These are phyloP conservation scores for Papilio dardanus DNA, from an alignment of 1,140 invertebrate genomes.

Conservation along the genomic window DNA sequence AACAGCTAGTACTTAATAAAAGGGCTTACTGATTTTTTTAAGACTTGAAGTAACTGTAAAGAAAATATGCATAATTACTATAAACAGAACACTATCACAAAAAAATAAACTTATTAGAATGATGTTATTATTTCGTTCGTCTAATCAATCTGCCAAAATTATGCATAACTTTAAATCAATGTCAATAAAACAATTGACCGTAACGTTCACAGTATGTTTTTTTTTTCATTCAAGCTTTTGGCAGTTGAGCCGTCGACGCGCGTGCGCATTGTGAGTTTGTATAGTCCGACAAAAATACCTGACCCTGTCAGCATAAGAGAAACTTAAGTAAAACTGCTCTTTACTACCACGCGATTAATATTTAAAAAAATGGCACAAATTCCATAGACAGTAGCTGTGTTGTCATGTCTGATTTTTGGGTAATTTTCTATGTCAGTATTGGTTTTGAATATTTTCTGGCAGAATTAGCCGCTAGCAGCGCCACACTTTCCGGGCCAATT, in stretches of 20 bases:
- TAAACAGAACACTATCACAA: no score
- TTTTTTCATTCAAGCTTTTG: neutral
- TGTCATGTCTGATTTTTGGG: neutral
- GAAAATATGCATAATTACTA: no score
- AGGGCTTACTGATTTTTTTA: no score
- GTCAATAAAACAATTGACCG: constrained; percentile 43
- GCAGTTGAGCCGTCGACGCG: constrained; percentile 15
- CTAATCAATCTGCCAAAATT: constrained; percentile 3
- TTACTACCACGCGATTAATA: neutral
- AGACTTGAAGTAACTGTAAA: no score
- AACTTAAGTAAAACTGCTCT: neutral
- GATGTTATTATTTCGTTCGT: neutral
- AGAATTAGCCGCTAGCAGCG: neutral
- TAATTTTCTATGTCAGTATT: neutral
- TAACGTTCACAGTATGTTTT: constrained; percentile 19
- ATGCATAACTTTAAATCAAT: neutral
- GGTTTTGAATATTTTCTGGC: neutral
- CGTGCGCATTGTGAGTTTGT: constrained; percentile 39
- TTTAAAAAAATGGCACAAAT: neutral
- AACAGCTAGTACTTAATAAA: no score
- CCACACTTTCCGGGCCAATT: neutral
- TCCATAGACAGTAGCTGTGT: neutral
- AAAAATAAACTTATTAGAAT: neutral
- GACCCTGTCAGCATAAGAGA: neutral
- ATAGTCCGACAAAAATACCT: neutral